Evolutionary conservation across 2,888 invertebrate species (phyloP).

Genomic region (Clunio marinus): DNA sequence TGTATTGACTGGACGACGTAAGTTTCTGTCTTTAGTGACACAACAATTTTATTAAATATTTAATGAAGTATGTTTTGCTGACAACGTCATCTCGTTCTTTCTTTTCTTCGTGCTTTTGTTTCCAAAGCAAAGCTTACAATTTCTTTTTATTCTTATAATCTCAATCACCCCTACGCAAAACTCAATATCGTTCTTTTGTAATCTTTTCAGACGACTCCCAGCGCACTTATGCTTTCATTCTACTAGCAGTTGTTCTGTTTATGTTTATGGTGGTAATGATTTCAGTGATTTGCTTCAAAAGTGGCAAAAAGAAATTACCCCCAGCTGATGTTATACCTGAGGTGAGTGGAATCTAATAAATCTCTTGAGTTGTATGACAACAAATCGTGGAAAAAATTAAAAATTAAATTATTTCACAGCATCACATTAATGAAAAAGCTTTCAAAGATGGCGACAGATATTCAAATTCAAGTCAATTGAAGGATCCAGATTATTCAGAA

Average conservation of each 20-base stretch:
- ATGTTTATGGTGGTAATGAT: slow-evolving; percentile 38
- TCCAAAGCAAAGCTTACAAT: too few relatives aligned
- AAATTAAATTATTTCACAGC: slow-evolving; percentile 20
- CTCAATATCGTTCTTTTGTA: slow-evolving; percentile 23
- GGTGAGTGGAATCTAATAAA: slow-evolving; percentile 25
- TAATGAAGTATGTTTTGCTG: too few relatives aligned
- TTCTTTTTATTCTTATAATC: background rate
- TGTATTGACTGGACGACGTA: slow-evolving; percentile 80
- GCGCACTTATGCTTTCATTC: slow-evolving; percentile 37
- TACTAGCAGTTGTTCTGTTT: slow-evolving; percentile 36
- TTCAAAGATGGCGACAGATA: slow-evolving; percentile 80
- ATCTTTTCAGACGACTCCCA: slow-evolving; percentile 39
- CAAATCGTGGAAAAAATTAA: background rate
- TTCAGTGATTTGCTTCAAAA: slow-evolving; percentile 37
- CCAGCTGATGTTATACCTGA: slow-evolving; percentile 40
- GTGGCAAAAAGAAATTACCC: slow-evolving; percentile 37
- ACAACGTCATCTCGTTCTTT: too few relatives aligned
- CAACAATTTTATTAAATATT: too few relatives aligned
- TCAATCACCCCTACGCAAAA: background rate
- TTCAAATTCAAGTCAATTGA: slow-evolving; percentile 88
- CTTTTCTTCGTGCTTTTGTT: too few relatives aligned
- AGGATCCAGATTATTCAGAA: slow-evolving; percentile 55
- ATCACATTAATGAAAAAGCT: slow-evolving; percentile 54
- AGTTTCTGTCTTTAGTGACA: slow-evolving; percentile 53
- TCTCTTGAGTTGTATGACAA: background rate